These are phyloP conservation scores for Branchipolynoe longqiensis DNA, from an alignment of 2,888 invertebrate genomes.

Conservation along the genomic window DNA sequence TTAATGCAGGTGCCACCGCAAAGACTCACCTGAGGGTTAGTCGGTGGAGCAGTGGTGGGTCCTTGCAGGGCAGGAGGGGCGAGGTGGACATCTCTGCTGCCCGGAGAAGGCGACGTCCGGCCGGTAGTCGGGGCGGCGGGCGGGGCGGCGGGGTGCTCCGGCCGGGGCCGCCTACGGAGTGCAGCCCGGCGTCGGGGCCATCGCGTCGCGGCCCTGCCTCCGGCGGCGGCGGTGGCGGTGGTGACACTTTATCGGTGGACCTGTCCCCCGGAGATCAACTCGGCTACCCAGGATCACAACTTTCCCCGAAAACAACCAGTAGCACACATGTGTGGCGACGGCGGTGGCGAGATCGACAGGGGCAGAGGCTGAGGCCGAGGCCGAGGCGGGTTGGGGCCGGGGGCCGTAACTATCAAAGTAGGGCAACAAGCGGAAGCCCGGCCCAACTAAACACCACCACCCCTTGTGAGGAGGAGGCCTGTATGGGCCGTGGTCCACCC, in stretches of 20 bases:
- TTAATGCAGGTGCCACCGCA: no score
- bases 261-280: background rate
- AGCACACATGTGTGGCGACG: background rate
- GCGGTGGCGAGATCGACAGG: background rate
- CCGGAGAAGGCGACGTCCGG: background rate
- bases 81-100: conserved; percentile 37
- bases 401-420: no score
- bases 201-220: background rate
- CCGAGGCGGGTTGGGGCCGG: conserved; percentile 3
- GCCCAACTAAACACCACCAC: conserved; percentile 35
- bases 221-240: conserved; percentile 5
- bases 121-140: background rate
- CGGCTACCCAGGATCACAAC: conserved; percentile 3
- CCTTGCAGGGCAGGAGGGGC: conserved; percentile 45
- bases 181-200: conserved; percentile 25
- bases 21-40: conserved; percentile 37
- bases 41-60: conserved; percentile 44
- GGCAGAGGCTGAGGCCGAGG: conserved; percentile 11
- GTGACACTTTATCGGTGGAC: background rate
- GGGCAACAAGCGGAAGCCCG: conserved; percentile 49
- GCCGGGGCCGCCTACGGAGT: conserved; percentile 2
- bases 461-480: background rate
- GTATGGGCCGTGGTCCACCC: background rate
- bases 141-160: background rate
- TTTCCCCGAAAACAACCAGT: conserved; percentile 12